phyloP scores from a whole-genome alignment of 2,888 invertebrate genomes.

The Ditylenchus weischeri region DNA sequence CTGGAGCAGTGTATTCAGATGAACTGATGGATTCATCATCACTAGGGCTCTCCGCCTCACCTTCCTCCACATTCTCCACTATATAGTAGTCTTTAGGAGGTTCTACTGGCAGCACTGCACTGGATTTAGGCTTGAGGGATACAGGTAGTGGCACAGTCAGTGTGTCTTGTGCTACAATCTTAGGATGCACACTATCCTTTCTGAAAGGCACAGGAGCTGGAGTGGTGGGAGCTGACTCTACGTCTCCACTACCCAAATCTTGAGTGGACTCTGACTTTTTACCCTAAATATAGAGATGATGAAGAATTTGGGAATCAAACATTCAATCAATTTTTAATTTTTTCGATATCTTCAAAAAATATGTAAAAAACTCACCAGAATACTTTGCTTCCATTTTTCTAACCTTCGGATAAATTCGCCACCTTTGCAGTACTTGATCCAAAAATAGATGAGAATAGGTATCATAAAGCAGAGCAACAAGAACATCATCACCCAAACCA shows the following conservation, averaged over 20 bases:
- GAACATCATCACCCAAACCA: conserved; percentile 49
- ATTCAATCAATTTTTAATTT: too few species aligned
- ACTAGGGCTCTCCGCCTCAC: neutral
- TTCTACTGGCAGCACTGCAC: neutral
- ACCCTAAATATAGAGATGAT: too few species aligned
- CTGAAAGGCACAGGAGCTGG: too few species aligned
- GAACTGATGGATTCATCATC: conserved; percentile 10
- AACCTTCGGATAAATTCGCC: neutral
- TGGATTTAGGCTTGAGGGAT: neutral
- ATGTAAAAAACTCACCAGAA: neutral
- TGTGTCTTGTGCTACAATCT: neutral
- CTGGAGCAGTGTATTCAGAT: neutral
- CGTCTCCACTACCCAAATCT: too few species aligned
- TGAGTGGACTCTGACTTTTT: too few species aligned
- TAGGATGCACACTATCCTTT: too few species aligned
- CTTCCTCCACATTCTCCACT: conserved; percentile 6
- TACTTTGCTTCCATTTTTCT: neutral
- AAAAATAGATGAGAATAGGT: neutral
- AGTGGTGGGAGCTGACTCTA: too few species aligned
- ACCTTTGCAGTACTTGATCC: conserved; percentile 10
- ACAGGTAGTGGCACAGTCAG: neutral
- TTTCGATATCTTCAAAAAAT: too few species aligned
- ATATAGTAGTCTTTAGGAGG: conserved; percentile 7
- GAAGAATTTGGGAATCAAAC: too few species aligned
- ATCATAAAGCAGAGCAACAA: conserved; percentile 36